Percentiles rank a stretch among this genome's conserved stretches.
Conservation (phyloP, 2,113 vertebrate species). For the Carassius auratus region DNA sequence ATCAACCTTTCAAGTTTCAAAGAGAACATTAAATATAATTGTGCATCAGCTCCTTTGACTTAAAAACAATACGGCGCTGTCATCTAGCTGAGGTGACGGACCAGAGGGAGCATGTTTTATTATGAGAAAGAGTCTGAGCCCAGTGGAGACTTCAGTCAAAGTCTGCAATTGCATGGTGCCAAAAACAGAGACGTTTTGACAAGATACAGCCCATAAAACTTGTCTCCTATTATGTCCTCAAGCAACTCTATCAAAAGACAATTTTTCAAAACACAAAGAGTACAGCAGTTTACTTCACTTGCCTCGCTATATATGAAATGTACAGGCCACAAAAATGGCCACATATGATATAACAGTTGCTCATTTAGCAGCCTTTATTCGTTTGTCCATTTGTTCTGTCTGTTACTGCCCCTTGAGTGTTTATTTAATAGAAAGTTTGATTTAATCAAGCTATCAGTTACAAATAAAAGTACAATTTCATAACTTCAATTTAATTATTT, state of each 20-base stretch:
- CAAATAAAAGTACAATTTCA: neutral
- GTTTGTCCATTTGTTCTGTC: neutral
- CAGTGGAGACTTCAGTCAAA: conserved; percentile 33
- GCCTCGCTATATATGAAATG: neutral
- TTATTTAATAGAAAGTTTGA: neutral
- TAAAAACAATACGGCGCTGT: conserved; percentile 16
- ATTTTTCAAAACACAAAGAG: conserved; percentile 29
- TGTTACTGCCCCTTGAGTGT: neutral
- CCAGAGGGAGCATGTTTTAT: conserved; percentile 23
- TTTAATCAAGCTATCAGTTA: neutral
- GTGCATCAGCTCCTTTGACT: conserved; percentile 17
- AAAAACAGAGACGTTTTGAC: conserved; percentile 30
- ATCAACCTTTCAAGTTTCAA: conserved; percentile 29
- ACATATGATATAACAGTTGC: neutral
- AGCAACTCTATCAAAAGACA: conserved; percentile 19
- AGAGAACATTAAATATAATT: conserved; percentile 27
- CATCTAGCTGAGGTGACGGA: conserved; percentile 23
- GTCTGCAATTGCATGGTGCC: conserved; percentile 34
- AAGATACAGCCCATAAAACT: conserved; percentile 28
- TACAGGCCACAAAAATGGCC: neutral
- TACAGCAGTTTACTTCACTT: neutral
- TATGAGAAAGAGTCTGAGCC: conserved; percentile 24
- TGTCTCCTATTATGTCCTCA: neutral
- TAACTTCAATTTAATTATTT: neutral
- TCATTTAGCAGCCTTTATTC: neutral